These are phyloP conservation scores for Ammodytes marinus DNA, from an alignment of 2,113 vertebrate species.

Conservation along the genomic window DNA sequence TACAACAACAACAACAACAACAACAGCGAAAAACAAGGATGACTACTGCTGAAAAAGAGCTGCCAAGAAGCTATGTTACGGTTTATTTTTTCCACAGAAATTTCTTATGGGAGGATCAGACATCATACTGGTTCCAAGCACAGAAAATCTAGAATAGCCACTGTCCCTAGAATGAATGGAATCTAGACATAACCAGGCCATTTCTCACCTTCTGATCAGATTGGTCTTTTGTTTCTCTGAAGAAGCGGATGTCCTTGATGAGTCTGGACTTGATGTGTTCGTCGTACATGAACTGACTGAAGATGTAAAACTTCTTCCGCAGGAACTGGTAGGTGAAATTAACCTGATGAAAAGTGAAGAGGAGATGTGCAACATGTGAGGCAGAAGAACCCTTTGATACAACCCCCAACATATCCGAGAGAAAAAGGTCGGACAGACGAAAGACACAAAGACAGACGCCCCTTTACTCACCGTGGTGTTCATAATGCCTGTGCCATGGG, in stretches of 20 bases:
- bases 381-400: too few species aligned
- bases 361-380: neutral
- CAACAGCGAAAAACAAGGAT: constrained; percentile 28
- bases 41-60: neutral
- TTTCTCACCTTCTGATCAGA: constrained; percentile 95
- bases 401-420: accelerated
- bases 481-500: constrained; percentile 99
- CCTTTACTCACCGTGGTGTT: constrained; percentile 94
- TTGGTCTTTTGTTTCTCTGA: constrained; percentile 98
- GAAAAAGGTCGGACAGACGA: neutral
- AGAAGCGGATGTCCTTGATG: constrained; percentile 99
- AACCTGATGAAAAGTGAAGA: constrained; percentile 83
- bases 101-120: neutral
- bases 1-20: constrained; percentile 73
- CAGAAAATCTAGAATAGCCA: neutral
- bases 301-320: constrained; percentile 99
- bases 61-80: neutral
- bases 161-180: neutral
- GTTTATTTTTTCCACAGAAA: neutral
- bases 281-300: constrained; percentile 99
- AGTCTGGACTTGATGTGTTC: constrained; percentile 99
- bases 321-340: constrained; percentile 99
- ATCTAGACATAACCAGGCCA: neutral
- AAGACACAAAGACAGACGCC: accelerated
- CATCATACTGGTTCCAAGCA: neutral